These are phyloP conservation scores for Conops quadrifasciatus DNA, from an alignment of 2,888 invertebrate species.

Conservation along the genomic window DNA sequence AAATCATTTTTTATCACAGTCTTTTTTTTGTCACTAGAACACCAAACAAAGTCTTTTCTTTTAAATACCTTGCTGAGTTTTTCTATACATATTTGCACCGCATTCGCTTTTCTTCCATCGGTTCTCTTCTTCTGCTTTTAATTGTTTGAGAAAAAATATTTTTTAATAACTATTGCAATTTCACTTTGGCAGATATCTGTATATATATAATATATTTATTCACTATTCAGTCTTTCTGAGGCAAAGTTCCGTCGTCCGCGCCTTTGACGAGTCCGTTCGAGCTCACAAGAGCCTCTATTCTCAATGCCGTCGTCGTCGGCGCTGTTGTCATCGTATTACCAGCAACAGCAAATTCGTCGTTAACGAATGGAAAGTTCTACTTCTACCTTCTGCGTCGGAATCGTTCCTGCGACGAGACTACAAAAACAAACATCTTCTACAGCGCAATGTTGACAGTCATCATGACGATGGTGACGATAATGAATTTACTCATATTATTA, in stretches of 20 bases:
- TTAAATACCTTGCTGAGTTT: too few species aligned
- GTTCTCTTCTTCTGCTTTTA: background rate
- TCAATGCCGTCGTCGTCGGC: slow-evolving; percentile 53
- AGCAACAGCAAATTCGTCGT: slow-evolving; percentile 36
- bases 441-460: too few species aligned
- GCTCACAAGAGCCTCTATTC: slow-evolving; percentile 59
- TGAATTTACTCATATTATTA: background rate
- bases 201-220: background rate
- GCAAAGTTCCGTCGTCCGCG: background rate
- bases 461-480: too few species aligned
- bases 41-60: too few species aligned
- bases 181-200: slow-evolving; percentile 22
- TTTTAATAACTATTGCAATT: background rate
- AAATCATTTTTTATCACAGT: background rate
- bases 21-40: too few species aligned
- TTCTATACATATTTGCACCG: too few species aligned
- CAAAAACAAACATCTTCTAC: too few species aligned
- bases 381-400: slow-evolving; percentile 47
- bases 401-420: slow-evolving; percentile 10
- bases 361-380: slow-evolving; percentile 58
- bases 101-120: too few species aligned
- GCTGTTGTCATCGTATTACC: background rate
- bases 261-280: slow-evolving; percentile 47
- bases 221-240: slow-evolving; percentile 14
- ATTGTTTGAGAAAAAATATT: slow-evolving; percentile 9